These are phyloP conservation scores for Anseranas semipalmata DNA, from an alignment of 2,113 vertebrate species.

Conservation along the genomic window DNA sequence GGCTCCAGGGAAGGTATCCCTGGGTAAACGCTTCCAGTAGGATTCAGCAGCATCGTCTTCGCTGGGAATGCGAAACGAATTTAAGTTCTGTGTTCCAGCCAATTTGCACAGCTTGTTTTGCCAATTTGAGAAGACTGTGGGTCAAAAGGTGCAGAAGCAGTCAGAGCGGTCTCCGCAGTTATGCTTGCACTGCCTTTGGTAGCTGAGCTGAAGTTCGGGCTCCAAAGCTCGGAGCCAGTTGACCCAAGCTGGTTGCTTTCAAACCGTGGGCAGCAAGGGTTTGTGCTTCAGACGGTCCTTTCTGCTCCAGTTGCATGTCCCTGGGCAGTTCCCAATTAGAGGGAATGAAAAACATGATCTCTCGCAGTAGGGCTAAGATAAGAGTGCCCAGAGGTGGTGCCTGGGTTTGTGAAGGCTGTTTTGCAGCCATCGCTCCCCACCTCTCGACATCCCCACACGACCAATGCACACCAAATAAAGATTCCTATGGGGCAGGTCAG, in stretches of 20 bases:
- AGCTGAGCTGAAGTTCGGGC: background rate
- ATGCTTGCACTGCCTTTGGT: accelerated
- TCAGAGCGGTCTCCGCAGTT: background rate
- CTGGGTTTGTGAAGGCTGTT: background rate
- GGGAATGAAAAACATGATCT: background rate
- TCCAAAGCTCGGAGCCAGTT: background rate
- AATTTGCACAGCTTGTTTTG: background rate
- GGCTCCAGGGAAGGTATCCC: background rate
- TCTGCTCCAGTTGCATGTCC: background rate
- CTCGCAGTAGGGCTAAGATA: background rate
- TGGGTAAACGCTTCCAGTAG: slow-evolving; percentile 2
- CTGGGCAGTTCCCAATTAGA: background rate
- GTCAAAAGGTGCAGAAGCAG: background rate
- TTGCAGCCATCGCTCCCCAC: background rate
- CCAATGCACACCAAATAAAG: background rate
- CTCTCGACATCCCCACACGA: accelerated
- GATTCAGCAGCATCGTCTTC: background rate
- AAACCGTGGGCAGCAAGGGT: background rate
- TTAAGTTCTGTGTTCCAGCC: background rate
- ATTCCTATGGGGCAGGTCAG: background rate
- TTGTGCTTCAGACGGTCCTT: background rate
- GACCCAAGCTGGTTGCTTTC: background rate
- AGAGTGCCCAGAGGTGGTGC: background rate
- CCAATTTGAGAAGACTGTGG: background rate
- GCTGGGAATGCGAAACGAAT: background rate